Conservation (phyloP, 2,113 vertebrate genomes). For the Ammodramus savannarum region DNA sequence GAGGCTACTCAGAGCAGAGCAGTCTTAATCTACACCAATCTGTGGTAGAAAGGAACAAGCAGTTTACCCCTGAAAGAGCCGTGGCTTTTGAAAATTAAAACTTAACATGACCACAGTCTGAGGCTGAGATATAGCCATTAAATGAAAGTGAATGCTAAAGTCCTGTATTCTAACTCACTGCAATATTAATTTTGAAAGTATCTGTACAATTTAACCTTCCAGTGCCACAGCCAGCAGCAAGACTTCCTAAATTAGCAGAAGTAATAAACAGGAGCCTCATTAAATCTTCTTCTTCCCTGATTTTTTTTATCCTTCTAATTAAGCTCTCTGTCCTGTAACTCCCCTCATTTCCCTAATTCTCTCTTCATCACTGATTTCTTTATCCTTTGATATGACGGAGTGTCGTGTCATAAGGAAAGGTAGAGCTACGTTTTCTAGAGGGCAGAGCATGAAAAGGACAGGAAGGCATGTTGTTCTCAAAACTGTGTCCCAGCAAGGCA, state of each 20-base stretch:
- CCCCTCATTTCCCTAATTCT: constrained; percentile 36
- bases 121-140: background rate
- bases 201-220: constrained; percentile 41
- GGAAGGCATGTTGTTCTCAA: background rate
- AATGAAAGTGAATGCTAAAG: background rate
- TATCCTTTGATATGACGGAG: constrained; percentile 8
- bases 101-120: background rate
- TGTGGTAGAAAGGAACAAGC: background rate
- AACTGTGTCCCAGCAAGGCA: constrained; percentile 8
- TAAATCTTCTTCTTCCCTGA: constrained; percentile 3
- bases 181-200: background rate
- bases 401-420: background rate
- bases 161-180: background rate
- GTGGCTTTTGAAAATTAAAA: background rate
- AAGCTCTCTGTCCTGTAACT: constrained; percentile 23
- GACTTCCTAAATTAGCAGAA: constrained; percentile 52
- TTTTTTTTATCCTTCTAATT: constrained; percentile 13
- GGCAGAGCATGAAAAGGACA: constrained; percentile 8
- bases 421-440: background rate
- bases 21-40: background rate
- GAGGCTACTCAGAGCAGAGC: background rate
- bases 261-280: constrained; percentile 57
- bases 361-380: constrained; percentile 32
- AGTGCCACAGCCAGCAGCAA: constrained; percentile 36
- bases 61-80: background rate